Conservation (phyloP, 2,797 vertebrate species). For the Lerista edwardsae region DNA sequence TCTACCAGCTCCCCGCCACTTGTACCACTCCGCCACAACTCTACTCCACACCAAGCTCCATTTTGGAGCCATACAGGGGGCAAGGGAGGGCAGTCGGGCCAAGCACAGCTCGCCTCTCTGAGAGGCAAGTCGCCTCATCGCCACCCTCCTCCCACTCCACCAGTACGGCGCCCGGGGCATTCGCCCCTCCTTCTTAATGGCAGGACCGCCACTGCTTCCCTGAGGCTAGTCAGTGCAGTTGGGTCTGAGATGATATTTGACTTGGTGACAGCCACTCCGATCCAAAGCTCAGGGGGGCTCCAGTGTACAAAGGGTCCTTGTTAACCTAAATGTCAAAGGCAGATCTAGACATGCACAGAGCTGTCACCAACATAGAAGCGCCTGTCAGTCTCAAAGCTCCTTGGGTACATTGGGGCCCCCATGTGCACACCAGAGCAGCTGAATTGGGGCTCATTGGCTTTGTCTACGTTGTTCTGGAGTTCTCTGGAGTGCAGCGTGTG, state of each 20-base stretch:
- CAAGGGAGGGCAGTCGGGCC: too few relatives aligned
- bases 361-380: not conserved
- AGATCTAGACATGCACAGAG: not conserved
- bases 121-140: too few relatives aligned
- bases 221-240: not conserved
- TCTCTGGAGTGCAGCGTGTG: not conserved
- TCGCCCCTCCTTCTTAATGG: too few relatives aligned
- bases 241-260: not conserved
- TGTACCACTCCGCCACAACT: too few relatives aligned
- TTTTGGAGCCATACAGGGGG: too few relatives aligned
- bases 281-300: not conserved
- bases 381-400: not conserved
- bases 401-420: not conserved
- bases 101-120: too few relatives aligned
- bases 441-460: not conserved
- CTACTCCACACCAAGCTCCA: too few relatives aligned
- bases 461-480: slow-evolving; percentile 40
- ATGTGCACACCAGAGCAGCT: not conserved
- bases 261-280: not conserved
- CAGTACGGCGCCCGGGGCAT: too few relatives aligned
- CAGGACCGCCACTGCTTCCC: too few relatives aligned
- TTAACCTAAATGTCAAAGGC: not conserved
- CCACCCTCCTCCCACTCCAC: too few relatives aligned
- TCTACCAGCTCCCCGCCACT: too few relatives aligned
- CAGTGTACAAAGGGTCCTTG: not conserved